Conservation (phyloP, 2,888 invertebrate genomes). For the Desoria tigrina region DNA sequence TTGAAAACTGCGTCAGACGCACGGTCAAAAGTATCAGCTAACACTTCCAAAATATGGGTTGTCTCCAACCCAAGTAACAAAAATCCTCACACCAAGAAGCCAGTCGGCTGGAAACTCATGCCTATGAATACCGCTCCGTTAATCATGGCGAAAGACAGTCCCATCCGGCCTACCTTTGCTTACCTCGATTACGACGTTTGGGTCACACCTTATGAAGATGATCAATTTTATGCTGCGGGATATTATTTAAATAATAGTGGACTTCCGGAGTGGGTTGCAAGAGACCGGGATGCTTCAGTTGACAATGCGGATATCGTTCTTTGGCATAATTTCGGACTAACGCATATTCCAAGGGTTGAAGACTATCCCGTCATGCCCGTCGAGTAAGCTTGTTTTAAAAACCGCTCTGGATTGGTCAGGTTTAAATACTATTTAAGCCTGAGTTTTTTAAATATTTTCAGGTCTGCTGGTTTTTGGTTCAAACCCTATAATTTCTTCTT, state of each 20-base stretch:
- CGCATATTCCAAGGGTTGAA: too few relatives aligned
- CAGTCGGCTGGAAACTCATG: constrained; percentile 33
- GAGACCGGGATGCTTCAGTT: constrained; percentile 21
- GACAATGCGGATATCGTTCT: too few relatives aligned
- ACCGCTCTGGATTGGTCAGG: too few relatives aligned
- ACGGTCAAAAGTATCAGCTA: constrained; percentile 17
- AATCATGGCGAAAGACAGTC: constrained; percentile 28
- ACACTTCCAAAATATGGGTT: constrained; percentile 26
- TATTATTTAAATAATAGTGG: constrained; percentile 29
- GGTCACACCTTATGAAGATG: constrained; percentile 37
- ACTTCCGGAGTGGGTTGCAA: constrained; percentile 39
- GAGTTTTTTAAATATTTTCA: too few relatives aligned
- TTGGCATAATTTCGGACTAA: too few relatives aligned
- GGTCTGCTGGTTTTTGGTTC: too few relatives aligned
- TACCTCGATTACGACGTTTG: constrained; percentile 36
- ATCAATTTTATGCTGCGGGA: constrained; percentile 38
- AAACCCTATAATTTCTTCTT: too few relatives aligned
- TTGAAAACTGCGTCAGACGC: constrained; percentile 28
- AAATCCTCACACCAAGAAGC: constrained; percentile 19
- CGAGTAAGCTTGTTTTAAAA: too few relatives aligned
- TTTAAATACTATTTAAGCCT: too few relatives aligned
- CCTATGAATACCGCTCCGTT: too few relatives aligned
- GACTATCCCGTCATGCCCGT: too few relatives aligned
- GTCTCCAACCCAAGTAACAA: constrained; percentile 18
- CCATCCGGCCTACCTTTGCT: constrained; percentile 16